phyloP scores from a whole-genome alignment of 2,113 vertebrate genomes.

The Peromyscus maniculatus region DNA sequence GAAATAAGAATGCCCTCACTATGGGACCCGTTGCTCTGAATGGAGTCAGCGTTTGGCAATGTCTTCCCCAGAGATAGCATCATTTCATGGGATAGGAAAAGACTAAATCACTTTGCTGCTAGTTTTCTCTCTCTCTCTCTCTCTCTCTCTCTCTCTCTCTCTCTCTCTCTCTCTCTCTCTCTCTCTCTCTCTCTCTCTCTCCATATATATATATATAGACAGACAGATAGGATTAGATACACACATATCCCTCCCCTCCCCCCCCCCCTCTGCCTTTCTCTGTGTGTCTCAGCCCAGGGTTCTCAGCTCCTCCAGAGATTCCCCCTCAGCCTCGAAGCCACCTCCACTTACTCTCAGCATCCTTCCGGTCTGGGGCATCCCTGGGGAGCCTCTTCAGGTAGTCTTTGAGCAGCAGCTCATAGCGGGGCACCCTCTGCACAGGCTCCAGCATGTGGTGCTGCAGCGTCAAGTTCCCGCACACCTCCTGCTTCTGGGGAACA shows the following conservation, averaged over 20 bases:
- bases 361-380: conserved; percentile 93
- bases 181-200: not conserved
- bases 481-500: conserved; percentile 92
- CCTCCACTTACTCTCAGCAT: conserved; percentile 93
- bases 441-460: conserved; percentile 99
- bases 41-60: not conserved
- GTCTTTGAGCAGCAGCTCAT: conserved; percentile 96
- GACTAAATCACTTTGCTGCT: not conserved
- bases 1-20: not conserved
- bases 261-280: not conserved
- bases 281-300: not conserved
- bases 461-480: conserved; percentile 96
- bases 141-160: not conserved
- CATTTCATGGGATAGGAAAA: not conserved
- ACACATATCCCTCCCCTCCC: no score
- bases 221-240: no score
- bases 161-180: not conserved
- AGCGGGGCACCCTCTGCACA: conserved; percentile 97
- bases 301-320: not conserved
- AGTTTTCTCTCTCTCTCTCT: not conserved
- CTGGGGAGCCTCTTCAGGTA: conserved; percentile 96
- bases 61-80: not conserved
- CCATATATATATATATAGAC: no score
- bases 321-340: not conserved
- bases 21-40: not conserved